Evolutionary conservation across 2,888 invertebrate genomes (phyloP).

Genomic region (Apocheima hispidaria): DNA sequence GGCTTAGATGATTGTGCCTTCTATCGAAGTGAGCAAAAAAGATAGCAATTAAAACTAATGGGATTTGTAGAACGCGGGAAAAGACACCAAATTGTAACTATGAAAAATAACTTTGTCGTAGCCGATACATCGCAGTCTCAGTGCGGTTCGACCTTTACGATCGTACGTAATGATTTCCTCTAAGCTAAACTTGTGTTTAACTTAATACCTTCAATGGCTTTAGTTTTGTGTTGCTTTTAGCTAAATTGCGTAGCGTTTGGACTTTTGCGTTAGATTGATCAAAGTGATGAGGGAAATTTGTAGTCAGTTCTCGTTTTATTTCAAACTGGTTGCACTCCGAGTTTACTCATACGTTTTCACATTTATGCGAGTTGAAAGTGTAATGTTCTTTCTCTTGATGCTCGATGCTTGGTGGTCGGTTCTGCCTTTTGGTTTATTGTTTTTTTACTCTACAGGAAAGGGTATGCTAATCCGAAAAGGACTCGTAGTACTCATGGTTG

Average conservation of each 20-base stretch:
- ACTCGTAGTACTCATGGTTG: too few relatives aligned
- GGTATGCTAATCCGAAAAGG: too few relatives aligned
- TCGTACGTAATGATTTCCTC: conserved; percentile 26
- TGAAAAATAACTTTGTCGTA: background rate
- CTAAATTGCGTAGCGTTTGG: conserved; percentile 29
- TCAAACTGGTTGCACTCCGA: background rate
- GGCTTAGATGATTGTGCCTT: too few relatives aligned
- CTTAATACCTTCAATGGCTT: conserved; percentile 34
- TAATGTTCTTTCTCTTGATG: too few relatives aligned
- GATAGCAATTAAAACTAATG: too few relatives aligned
- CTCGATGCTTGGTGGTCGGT: too few relatives aligned
- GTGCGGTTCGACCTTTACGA: conserved; percentile 3
- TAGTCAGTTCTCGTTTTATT: conserved; percentile 7
- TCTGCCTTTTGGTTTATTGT: too few relatives aligned
- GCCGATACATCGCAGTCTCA: background rate
- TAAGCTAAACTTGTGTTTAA: conserved; percentile 35
- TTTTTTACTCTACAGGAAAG: too few relatives aligned
- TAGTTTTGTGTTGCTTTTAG: conserved; percentile 37
- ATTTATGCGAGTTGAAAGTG: too few relatives aligned
- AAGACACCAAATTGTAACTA: background rate
- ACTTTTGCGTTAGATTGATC: conserved; percentile 14
- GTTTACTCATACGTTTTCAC: background rate
- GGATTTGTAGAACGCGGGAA: too few relatives aligned
- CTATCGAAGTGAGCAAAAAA: too few relatives aligned
- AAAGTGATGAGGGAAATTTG: conserved; percentile 9